phyloP scores from a whole-genome alignment of 2,888 invertebrate genomes.

The Caenorhabditis macrosperma region DNA sequence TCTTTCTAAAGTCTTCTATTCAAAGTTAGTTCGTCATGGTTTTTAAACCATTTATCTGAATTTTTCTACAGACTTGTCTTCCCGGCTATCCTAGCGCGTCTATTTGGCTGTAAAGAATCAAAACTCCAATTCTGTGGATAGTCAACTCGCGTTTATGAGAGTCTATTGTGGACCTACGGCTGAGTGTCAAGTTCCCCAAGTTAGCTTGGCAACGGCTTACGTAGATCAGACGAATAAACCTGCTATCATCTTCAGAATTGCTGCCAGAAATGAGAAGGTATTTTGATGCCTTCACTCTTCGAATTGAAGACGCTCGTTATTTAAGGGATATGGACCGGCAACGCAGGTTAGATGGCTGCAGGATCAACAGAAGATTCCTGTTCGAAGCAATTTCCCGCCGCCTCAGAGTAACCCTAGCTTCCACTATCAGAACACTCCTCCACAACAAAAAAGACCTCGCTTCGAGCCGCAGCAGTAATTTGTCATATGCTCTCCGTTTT shows the following conservation, averaged over 20 bases:
- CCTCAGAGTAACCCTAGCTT: background rate
- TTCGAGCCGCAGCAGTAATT: constrained; percentile 5
- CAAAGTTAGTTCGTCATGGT: too few species aligned
- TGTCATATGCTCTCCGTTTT: background rate
- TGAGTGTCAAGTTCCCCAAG: constrained; percentile 92
- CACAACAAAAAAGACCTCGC: constrained; percentile 24
- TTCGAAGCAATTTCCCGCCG: constrained; percentile 6
- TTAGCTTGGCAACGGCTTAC: constrained; percentile 91
- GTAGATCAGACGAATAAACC: constrained; percentile 93
- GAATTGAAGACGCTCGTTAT: too few species aligned
- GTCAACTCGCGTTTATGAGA: constrained; percentile 70
- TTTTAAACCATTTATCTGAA: too few species aligned
- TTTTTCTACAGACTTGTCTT: constrained; percentile 96
- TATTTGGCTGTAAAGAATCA: constrained; percentile 90
- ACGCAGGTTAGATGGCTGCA: constrained; percentile 99
- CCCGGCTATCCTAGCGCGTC: constrained; percentile 95
- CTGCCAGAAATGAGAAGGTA: constrained; percentile 95
- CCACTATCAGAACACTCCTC: constrained; percentile 8
- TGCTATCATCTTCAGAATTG: constrained; percentile 98
- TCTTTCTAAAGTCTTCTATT: too few species aligned
- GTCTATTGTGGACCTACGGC: constrained; percentile 95
- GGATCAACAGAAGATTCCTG: constrained; percentile 83
- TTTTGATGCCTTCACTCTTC: too few species aligned
- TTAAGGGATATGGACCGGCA: constrained; percentile 93
- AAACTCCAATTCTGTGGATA: constrained; percentile 30